Evolutionary conservation across 2,888 invertebrate species (phyloP), one percentile per base, ranked within the genome.

Genomic region (Azorinus chamasolen): DNA sequence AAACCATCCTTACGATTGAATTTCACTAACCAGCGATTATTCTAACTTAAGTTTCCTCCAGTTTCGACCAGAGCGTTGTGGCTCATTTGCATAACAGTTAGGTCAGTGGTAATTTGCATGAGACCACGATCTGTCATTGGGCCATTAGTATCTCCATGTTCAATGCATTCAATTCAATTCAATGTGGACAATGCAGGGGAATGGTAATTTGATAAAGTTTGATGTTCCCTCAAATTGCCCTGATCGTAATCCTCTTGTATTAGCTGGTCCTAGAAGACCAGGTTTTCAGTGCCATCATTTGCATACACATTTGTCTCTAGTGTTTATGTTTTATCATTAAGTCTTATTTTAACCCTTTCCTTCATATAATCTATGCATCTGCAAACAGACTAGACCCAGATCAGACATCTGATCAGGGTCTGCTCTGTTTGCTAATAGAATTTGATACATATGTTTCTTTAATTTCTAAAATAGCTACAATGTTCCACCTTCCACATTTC

Each of bases 81-180:
- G 25, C 50, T 68, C 32, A 79, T 79, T 79, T 74, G 79, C 79
- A 79, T 79, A 79, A 79, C 79, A 74, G 79, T 79, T 63, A 61
- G 62, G 41, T 48, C 61, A 59, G 61, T 45, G 45, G 66, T 54
- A 68, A 55, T 62, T 57, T 71, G 74, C 71, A 71, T 63, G 63
- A 58, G 73, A 48, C 53, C 66, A 24, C 12, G 32, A 50, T 66
- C 57, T 61, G 48, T 68, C 18, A 59, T 69, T 54, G 8, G 20
- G 18, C 12, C 18, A n/a, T 24, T 18, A 39, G 18, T 37, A 39
- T 55, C 18, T 10, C 39, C 39, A 24, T 24, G n/a, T 14, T 45
- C 27, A 24, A 32, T 27, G 14, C 24, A 24, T 66, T 76, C 66
- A 53, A 66, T 66, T 76, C 66, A 65, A 76, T 71, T 66, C 66